These are phyloP conservation scores for Drosophila formosana DNA, from an alignment of 2,888 invertebrate species.

Conservation along the genomic window DNA sequence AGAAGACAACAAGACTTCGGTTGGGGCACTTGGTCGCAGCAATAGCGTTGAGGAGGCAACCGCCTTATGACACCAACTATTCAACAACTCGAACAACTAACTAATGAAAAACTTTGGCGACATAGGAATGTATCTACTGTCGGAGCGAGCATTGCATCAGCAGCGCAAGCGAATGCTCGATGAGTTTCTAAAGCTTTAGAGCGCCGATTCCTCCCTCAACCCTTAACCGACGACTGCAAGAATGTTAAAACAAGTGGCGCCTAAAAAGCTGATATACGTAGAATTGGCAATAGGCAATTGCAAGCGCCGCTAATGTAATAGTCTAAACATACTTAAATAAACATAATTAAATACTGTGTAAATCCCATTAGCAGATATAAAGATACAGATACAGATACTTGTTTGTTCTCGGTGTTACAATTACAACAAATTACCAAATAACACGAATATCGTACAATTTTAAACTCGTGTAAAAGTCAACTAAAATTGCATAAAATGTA, in stretches of 20 bases:
- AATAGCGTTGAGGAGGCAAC: conserved; percentile 81
- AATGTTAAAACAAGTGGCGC: neutral
- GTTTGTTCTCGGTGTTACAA: conserved; percentile 72
- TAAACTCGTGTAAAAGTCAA: conserved; percentile 37
- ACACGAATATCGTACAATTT: conserved; percentile 17
- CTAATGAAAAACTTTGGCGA: conserved; percentile 82
- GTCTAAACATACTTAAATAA: conserved; percentile 25
- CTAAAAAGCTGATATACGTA: conserved; percentile 10
- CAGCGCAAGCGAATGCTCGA: conserved; percentile 77
- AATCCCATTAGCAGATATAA: conserved; percentile 68
- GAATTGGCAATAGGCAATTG: conserved; percentile 12
- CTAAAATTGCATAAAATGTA: conserved; percentile 72
- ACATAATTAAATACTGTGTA: conserved; percentile 31
- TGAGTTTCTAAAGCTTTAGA: conserved; percentile 74
- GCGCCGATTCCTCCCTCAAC: neutral
- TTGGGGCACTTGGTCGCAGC: conserved; percentile 69
- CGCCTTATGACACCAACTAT: conserved; percentile 85
- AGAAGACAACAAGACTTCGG: conserved; percentile 75
- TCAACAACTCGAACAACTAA: conserved; percentile 83
- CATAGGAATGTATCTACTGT: conserved; percentile 76
- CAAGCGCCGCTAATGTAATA: conserved; percentile 15
- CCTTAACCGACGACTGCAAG: neutral
- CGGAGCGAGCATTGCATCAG: conserved; percentile 72
- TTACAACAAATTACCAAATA: conserved; percentile 14
- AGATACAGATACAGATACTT: conserved; percentile 55